A percentile compares a stretch with the other conserved stretches of the same genome.
Evolutionary conservation across 2,888 invertebrate species (phyloP).

Genomic region (Drosophila neoperkinsi): DNA sequence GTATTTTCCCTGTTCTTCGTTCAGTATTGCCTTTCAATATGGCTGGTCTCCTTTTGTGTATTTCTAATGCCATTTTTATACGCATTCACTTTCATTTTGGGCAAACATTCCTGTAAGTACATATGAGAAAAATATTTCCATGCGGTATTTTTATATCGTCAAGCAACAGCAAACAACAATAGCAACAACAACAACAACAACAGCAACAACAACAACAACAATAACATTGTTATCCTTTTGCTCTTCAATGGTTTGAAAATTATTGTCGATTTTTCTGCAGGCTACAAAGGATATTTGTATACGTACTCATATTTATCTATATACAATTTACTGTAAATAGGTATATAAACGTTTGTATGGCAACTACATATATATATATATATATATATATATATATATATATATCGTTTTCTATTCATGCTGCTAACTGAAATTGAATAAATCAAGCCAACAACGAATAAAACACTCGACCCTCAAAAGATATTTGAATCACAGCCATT

Average conservation of each 20-base stretch:
- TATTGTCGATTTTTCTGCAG: constrained; percentile 49
- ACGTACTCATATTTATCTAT: constrained; percentile 5
- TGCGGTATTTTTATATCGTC: constrained; percentile 63
- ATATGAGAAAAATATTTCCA: constrained; percentile 65
- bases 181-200: constrained; percentile 2
- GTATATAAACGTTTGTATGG: not conserved
- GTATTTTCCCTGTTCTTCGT: no score
- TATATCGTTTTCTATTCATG: constrained; percentile 7
- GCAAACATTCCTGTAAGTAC: constrained; percentile 63
- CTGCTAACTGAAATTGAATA: constrained; percentile 18
- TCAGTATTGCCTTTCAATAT: constrained; percentile 50
- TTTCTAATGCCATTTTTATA: constrained; percentile 80
- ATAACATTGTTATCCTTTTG: constrained; percentile 50
- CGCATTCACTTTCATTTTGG: constrained; percentile 64
- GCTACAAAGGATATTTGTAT: constrained; percentile 40
- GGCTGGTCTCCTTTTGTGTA: constrained; percentile 63
- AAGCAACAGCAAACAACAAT: constrained; percentile 38
- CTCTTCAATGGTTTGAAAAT: constrained; percentile 58
- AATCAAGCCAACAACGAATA: constrained; percentile 5
- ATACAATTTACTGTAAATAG: constrained; percentile 4
- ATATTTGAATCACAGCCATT: constrained; percentile 3
- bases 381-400: not conserved
- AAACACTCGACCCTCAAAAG: constrained; percentile 10
- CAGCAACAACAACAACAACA: constrained; percentile 9
- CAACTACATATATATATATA: not conserved